Evolutionary conservation across 2,797 vertebrate genomes (phyloP).

Genomic region (Sebastes wilsoni): DNA sequence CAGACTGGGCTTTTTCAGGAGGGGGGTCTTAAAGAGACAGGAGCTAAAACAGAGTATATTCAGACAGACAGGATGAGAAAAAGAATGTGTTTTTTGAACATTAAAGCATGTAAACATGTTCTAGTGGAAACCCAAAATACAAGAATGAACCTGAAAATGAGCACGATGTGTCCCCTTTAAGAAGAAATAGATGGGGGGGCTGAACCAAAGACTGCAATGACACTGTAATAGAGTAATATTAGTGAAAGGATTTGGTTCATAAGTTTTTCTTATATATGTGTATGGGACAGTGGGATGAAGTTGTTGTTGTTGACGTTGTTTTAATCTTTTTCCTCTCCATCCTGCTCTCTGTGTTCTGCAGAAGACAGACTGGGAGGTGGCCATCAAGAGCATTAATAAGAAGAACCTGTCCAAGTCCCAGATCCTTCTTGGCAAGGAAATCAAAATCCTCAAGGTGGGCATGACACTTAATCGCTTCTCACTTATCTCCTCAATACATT

Average conservation of each 20-base stretch:
- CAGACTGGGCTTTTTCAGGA: too few species aligned
- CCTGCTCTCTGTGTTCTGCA: slow-evolving; percentile 46
- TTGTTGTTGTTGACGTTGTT: not conserved
- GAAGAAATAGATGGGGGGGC: not conserved
- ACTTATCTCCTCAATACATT: slow-evolving; percentile 4
- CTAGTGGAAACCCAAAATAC: not conserved
- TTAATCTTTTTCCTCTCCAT: not conserved
- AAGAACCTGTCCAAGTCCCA: slow-evolving; percentile 93
- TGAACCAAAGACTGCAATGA: not conserved
- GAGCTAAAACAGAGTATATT: too few species aligned
- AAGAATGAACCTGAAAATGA: not conserved
- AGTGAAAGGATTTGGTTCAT: not conserved
- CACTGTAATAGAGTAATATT: not conserved
- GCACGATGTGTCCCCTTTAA: too few species aligned
- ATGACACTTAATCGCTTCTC: not conserved
- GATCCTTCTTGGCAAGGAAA: slow-evolving; percentile 93
- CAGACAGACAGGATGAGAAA: too few species aligned
- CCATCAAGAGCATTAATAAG: slow-evolving; percentile 94
- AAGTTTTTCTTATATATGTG: not conserved
- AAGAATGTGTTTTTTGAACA: too few species aligned
- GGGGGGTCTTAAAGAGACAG: too few species aligned
- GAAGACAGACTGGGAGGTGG: slow-evolving; percentile 95
- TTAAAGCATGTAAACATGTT: too few species aligned
- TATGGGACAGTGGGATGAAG: not conserved
- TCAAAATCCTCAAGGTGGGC: slow-evolving; percentile 90